Base-by-base conservation (phyloP, 2,888 invertebrate species). In the Fragum fragum region DNA sequence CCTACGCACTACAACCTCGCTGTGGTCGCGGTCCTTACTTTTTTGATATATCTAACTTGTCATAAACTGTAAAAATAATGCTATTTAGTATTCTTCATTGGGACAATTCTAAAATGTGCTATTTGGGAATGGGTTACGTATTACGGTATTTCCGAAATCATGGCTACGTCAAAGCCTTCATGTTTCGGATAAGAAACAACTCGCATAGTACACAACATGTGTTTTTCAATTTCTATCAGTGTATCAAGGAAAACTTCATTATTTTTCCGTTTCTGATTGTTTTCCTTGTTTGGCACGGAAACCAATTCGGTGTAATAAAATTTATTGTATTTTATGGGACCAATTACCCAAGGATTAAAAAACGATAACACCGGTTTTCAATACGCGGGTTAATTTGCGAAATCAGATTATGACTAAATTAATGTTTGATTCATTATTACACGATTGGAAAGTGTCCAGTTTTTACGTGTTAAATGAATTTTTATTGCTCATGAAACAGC, bases 351-450 rank as follows among this genome's bases (percentile, higher is more conserved):
- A 18, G 63, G 36, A 36, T 32, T n/a, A 63, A 63, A 63, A 63
- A n/a, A 63, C 32, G 21, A 32, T n/a, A 14, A 63, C 36, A 32
- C 32, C 63, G 63, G 63, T n/a, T 36, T 63, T n/a, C 23, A 63
- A 29, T 36, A n/a, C 63, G 63, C 63, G 63, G 63, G 63, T 63
- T 63, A 63, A 63, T 63, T 63, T 63, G 32, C 32, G 21, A 32
- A 36, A 63, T 63, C 21, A 28, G n/a, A 32, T 63, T 63, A 63
- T 1, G 28, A n/a, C 36, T 29, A 18, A 5, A 36, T 63, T 63
- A 36, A 3, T n/a, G 32, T 9, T 63, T 63, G 36, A 63, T 63
- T 29, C 7, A 32, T 63, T n/a, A 36, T 63, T 32, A 18, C 32
- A 63, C 32, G 36, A 63, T 57, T 57, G 18, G 55, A 57, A 57